phyloP scores from a whole-genome alignment of 1,140 invertebrate genomes.

The Liolophura sinensis region DNA sequence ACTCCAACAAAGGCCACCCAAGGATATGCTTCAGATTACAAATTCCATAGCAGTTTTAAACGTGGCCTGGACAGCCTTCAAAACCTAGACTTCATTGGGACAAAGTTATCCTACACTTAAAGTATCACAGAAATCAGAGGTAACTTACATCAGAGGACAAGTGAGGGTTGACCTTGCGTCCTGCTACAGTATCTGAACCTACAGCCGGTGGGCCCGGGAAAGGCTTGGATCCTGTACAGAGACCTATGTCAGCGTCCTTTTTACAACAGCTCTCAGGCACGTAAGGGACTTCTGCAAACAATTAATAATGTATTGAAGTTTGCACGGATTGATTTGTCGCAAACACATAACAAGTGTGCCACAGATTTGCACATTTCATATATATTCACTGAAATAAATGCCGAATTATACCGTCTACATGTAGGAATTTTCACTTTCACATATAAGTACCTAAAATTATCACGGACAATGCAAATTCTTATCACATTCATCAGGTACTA shows the following conservation, averaged over 20 bases:
- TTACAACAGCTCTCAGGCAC: slow-evolving; percentile 30
- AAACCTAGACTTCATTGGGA: not conserved
- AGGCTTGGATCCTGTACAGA: slow-evolving; percentile 22
- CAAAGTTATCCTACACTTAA: too few relatives aligned
- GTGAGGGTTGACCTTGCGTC: slow-evolving; percentile 22
- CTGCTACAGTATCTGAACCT: slow-evolving; percentile 8
- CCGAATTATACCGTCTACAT: too few relatives aligned
- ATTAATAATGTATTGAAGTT: not conserved
- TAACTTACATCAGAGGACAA: slow-evolving; percentile 25
- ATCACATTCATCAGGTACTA: too few relatives aligned
- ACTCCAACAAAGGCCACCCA: not conserved
- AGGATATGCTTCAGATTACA: not conserved
- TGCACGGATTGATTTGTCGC: slow-evolving; percentile 15
- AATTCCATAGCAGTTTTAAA: not conserved
- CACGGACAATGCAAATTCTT: too few relatives aligned
- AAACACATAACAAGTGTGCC: slow-evolving; percentile 20
- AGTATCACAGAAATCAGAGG: too few relatives aligned
- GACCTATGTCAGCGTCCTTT: slow-evolving; percentile 16
- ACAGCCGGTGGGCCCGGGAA: slow-evolving; percentile 23
- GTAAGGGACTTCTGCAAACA: not conserved
- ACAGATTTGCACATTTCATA: too few relatives aligned
- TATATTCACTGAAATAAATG: too few relatives aligned
- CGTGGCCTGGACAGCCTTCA: not conserved
- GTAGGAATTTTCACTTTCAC: too few relatives aligned
- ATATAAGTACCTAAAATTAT: too few relatives aligned